These are phyloP conservation scores for Urophycis tenuis DNA, from an alignment of 2,797 vertebrate genomes.

Conservation along the genomic window DNA sequence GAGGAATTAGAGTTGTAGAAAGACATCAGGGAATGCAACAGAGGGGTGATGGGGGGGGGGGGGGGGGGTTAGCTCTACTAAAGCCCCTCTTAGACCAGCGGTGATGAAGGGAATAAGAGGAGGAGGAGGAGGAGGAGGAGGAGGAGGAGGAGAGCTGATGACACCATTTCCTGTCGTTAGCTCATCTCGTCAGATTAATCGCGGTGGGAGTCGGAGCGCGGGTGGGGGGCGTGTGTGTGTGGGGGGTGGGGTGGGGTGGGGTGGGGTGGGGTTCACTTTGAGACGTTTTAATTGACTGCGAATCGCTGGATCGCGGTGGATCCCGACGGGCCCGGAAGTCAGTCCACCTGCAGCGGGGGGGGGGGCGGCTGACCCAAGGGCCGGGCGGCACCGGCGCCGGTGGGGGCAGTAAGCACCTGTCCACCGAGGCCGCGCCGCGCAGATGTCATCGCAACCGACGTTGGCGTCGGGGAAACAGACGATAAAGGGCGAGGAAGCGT, in stretches of 20 bases:
- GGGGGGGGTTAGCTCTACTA: constrained; percentile 62
- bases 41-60: background rate
- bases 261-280: constrained; percentile 72
- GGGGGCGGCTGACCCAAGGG: constrained; percentile 69
- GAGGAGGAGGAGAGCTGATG: constrained; percentile 51
- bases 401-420: constrained; percentile 63
- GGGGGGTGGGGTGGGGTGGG: constrained; percentile 67
- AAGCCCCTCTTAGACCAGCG: constrained; percentile 70
- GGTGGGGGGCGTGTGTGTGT: no score
- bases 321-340: constrained; percentile 62
- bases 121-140: constrained; percentile 27
- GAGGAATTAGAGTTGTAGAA: constrained; percentile 53
- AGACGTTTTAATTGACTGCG: constrained; percentile 77
- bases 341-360: constrained; percentile 71
- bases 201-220: constrained; percentile 64
- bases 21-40: constrained; percentile 68
- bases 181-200: constrained; percentile 77
- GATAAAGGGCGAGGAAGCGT: constrained; percentile 23
- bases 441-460: constrained; percentile 56
- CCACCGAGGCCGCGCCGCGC: constrained; percentile 58
- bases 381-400: constrained; percentile 67
- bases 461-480: constrained; percentile 17
- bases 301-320: constrained; percentile 71
- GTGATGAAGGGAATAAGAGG: constrained; percentile 72
- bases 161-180: constrained; percentile 75